phyloP scores from a whole-genome alignment of 2,113 vertebrate genomes.

The Arvicanthis niloticus region DNA sequence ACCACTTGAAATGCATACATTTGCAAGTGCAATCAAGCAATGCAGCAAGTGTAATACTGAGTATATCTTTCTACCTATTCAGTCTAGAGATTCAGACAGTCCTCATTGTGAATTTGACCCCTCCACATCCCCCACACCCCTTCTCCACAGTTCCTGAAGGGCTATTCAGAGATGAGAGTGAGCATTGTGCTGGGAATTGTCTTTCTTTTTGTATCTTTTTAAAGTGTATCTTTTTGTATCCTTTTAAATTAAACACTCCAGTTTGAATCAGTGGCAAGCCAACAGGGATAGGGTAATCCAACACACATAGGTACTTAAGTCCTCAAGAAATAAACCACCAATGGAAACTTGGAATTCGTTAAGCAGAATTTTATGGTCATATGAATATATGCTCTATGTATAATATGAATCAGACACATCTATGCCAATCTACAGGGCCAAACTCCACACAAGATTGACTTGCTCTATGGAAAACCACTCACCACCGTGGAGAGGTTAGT shows the following conservation, averaged over 20 bases:
- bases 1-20: not conserved
- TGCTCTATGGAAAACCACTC: not conserved
- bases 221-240: not conserved
- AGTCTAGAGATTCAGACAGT: not conserved
- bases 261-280: not conserved
- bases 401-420: not conserved
- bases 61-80: not conserved
- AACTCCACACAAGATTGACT: not conserved
- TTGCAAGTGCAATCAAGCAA: not conserved
- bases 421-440: not conserved
- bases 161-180: not conserved
- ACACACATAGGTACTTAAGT: not conserved
- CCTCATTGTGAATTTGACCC: not conserved
- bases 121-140: accelerated
- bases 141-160: not conserved
- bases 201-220: not conserved
- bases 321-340: not conserved
- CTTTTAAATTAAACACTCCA: not conserved
- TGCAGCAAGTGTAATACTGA: not conserved
- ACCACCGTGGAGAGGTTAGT: not conserved
- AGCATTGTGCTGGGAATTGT: not conserved
- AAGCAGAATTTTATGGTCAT: not conserved
- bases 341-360: not conserved
- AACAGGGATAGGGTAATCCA: not conserved
- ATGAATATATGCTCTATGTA: not conserved